These are phyloP conservation scores for Drosophila chauvacae DNA, from an alignment of 1,140 invertebrate genomes.

Conservation along the genomic window DNA sequence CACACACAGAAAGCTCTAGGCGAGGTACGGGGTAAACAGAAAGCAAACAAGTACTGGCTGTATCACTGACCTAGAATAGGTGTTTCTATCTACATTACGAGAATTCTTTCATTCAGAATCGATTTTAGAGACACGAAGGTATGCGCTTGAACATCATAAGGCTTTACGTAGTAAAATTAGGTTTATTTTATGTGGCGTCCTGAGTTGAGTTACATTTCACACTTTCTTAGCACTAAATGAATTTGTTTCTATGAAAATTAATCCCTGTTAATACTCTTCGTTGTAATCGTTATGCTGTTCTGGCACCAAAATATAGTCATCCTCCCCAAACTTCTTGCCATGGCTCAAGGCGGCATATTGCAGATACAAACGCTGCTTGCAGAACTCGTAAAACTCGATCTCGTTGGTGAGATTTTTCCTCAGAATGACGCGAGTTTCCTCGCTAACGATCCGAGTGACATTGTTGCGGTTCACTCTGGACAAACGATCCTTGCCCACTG, in stretches of 20 bases:
- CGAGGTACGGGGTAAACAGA: constrained; percentile 16
- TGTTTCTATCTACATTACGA: neutral
- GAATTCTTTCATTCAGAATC: neutral
- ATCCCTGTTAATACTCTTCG: constrained; percentile 55
- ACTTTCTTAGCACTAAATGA: constrained; percentile 19
- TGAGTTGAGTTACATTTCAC: constrained; percentile 24
- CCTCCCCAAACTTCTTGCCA: constrained; percentile 59
- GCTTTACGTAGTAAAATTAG: neutral
- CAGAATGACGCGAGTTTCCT: constrained; percentile 68
- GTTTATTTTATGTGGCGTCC: constrained; percentile 12
- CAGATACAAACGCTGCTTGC: constrained; percentile 79
- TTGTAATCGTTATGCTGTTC: constrained; percentile 44
- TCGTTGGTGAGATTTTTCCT: constrained; percentile 77
- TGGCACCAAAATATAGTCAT: constrained; percentile 74
- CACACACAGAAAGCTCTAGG: constrained; percentile 43
- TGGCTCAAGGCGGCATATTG: constrained; percentile 73
- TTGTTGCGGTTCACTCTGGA: constrained; percentile 75
- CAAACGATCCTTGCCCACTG: constrained; percentile 71
- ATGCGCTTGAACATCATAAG: neutral
- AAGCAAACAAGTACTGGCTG: constrained; percentile 25
- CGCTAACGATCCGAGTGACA: constrained; percentile 68
- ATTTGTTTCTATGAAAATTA: neutral
- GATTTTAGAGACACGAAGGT: neutral
- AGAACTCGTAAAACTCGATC: constrained; percentile 83
- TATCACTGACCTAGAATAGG: neutral